Percentiles rank a stretch among this genome's conserved stretches.
These are phyloP conservation scores for Theristus sp. DNA, from an alignment of 2,888 invertebrate species.

Conservation along the genomic window DNA sequence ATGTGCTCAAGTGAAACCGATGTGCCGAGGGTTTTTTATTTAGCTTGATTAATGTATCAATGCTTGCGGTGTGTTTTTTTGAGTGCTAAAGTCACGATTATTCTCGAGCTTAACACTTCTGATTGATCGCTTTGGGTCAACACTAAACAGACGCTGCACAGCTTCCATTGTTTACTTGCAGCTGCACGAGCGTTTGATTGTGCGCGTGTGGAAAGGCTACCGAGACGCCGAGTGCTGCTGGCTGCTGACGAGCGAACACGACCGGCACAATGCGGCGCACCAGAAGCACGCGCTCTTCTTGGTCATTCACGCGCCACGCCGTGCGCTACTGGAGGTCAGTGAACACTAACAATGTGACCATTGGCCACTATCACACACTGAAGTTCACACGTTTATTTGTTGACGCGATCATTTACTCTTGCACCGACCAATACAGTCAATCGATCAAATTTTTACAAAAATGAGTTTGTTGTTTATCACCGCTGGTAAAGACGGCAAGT, in stretches of 20 bases:
- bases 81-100: too few relatives aligned
- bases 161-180: conserved; percentile 2
- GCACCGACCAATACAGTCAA: too few relatives aligned
- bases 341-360: not conserved
- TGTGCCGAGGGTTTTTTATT: too few relatives aligned
- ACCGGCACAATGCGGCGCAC: not conserved
- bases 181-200: conserved; percentile 47
- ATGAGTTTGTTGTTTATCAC: conserved; percentile 11
- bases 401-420: not conserved
- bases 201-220: conserved; percentile 84
- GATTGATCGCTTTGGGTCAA: too few relatives aligned
- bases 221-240: conserved; percentile 86
- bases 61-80: not conserved
- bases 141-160: too few relatives aligned
- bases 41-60: not conserved
- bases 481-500: too few relatives aligned
- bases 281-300: conserved; percentile 46
- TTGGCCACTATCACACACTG: too few relatives aligned
- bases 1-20: too few relatives aligned
- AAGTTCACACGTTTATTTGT: not conserved
- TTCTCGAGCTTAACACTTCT: too few relatives aligned
- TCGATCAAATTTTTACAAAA: too few relatives aligned
- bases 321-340: conserved; percentile 54
- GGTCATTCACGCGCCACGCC: conserved; percentile 73
- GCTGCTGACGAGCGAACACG: conserved; percentile 47